Conservation (phyloP, 1,140 invertebrate species). For the Aporrectodea caliginosa region DNA sequence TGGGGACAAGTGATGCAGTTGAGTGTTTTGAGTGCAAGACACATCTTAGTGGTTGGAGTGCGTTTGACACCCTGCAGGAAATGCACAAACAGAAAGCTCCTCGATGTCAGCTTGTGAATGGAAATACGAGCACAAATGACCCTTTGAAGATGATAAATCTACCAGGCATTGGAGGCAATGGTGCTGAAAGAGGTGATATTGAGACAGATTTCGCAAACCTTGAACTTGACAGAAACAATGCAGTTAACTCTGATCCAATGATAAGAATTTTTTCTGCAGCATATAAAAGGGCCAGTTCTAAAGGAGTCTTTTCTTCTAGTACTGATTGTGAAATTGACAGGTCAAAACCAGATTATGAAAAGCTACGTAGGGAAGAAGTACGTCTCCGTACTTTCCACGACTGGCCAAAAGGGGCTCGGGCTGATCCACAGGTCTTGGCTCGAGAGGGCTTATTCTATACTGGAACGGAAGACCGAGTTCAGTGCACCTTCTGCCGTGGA, state of each 20-base stretch:
- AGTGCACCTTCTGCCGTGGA: slow-evolving; percentile 81
- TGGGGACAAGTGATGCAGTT: neutral
- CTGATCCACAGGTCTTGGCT: slow-evolving; percentile 15
- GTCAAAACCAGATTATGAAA: neutral
- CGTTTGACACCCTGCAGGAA: neutral
- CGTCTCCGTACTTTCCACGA: slow-evolving; percentile 9
- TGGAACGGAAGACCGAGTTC: slow-evolving; percentile 72
- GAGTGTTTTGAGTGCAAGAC: neutral
- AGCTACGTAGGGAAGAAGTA: neutral
- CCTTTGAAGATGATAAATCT: neutral
- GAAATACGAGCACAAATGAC: neutral
- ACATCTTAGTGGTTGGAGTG: neutral
- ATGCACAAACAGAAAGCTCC: neutral
- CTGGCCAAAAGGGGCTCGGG: slow-evolving; percentile 5
- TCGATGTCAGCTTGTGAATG: neutral
- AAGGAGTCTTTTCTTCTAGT: neutral
- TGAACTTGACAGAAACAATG: too few relatives aligned
- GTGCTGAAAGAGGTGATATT: neutral
- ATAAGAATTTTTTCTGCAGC: neutral
- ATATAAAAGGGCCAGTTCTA: neutral
- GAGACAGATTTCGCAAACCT: too few relatives aligned
- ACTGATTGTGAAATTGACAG: neutral
- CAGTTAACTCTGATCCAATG: neutral
- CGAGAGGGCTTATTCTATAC: slow-evolving; percentile 38
- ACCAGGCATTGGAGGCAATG: neutral